Percentiles rank a stretch among this genome's conserved stretches.
phyloP scores from a whole-genome alignment of 2,888 invertebrate species.

The Perizoma flavofasciatum region DNA sequence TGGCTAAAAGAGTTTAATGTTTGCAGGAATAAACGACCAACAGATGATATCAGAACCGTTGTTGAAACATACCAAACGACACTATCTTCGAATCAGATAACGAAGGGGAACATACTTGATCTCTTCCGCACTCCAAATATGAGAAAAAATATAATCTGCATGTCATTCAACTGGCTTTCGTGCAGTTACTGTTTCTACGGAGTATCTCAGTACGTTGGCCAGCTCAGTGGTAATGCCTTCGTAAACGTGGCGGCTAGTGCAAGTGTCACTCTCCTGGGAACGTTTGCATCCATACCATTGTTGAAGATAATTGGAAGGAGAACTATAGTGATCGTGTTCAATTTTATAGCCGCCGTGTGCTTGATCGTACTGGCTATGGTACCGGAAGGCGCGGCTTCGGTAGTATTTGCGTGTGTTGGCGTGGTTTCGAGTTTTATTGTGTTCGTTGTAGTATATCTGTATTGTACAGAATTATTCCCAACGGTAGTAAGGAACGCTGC shows the following conservation, averaged over 20 bases:
- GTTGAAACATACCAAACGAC: conserved; percentile 66
- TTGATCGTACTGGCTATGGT: conserved; percentile 85
- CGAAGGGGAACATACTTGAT: conserved; percentile 85
- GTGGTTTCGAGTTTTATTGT: conserved; percentile 92
- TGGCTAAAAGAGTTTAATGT: conserved; percentile 19
- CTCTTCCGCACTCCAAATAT: conserved; percentile 89
- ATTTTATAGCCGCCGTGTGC: conserved; percentile 84
- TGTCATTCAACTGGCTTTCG: conserved; percentile 91
- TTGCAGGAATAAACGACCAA: conserved; percentile 78
- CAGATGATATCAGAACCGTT: conserved; percentile 67
- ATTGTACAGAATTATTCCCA: conserved; percentile 94
- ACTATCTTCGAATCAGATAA: conserved; percentile 57
- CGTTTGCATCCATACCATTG: conserved; percentile 85
- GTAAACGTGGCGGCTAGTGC: conserved; percentile 92
- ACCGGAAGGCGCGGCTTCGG: conserved; percentile 67
- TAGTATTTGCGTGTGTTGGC: conserved; percentile 87
- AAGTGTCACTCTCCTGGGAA: conserved; percentile 83
- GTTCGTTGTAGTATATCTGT: conserved; percentile 93
- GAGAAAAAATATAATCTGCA: conserved; percentile 87
- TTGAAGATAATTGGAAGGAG: conserved; percentile 87
- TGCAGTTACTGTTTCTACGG: conserved; percentile 92
- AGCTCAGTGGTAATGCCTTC: conserved; percentile 91
- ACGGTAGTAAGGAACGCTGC: conserved; percentile 94
- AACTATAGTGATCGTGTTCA: conserved; percentile 86
- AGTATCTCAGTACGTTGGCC: conserved; percentile 91